phyloP scores from a whole-genome alignment of 2,113 vertebrate genomes.

The Oxyura jamaicensis region DNA sequence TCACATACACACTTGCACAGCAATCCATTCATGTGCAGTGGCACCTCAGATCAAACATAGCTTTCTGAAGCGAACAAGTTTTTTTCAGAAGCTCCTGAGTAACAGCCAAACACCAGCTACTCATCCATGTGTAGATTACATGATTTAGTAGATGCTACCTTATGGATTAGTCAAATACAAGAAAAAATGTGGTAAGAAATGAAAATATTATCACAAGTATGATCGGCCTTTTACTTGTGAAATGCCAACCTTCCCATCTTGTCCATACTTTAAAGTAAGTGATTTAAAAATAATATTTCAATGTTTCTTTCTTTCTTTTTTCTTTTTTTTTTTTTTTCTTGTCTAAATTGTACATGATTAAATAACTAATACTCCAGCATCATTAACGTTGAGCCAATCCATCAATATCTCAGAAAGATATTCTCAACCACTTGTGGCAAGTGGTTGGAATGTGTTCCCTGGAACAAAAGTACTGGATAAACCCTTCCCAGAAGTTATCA shows the following conservation, averaged over 20 bases:
- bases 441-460: not conserved
- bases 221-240: not conserved
- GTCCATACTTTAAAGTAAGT: not conserved
- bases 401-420: not conserved
- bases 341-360: not conserved
- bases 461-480: not conserved
- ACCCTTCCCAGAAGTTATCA: not conserved
- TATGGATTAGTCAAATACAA: not conserved
- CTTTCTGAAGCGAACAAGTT: not conserved
- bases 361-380: not conserved
- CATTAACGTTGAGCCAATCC: not conserved
- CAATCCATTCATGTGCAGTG: not conserved
- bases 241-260: not conserved
- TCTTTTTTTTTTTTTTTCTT: too few relatives aligned
- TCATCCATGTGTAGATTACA: not conserved
- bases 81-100: not conserved
- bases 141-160: accelerated
- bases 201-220: not conserved
- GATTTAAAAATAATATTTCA: not conserved
- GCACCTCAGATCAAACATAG: not conserved
- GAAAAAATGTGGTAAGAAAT: not conserved
- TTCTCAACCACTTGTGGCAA: not conserved
- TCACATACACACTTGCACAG: not conserved
- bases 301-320: not conserved
- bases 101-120: not conserved